Conservation (phyloP, 1,140 invertebrate species). For the Spodoptera litura region DNA sequence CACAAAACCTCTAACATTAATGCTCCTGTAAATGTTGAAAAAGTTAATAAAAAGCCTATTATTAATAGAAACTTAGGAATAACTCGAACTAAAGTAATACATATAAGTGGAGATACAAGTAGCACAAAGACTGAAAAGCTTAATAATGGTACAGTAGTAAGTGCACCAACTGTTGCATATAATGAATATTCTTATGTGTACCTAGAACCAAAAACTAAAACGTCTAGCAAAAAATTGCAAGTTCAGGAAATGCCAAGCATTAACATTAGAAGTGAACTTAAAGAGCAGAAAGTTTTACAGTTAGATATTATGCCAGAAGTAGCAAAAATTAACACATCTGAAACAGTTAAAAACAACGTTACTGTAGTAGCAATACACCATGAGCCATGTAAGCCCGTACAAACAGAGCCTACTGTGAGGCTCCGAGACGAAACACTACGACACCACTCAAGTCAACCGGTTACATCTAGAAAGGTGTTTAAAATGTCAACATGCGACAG, state of each 20-base stretch:
- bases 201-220: constrained; percentile 59
- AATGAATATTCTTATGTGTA: constrained; percentile 72
- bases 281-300: constrained; percentile 79
- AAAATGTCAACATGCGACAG: constrained; percentile 75
- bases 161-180: constrained; percentile 61
- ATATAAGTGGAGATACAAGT: constrained; percentile 64
- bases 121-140: constrained; percentile 53
- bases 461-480: constrained; percentile 66
- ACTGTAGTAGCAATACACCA: constrained; percentile 72
- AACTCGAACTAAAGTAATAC: constrained; percentile 66
- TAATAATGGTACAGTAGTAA: constrained; percentile 59
- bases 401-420: background rate
- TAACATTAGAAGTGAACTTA: constrained; percentile 83
- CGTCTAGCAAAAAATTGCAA: constrained; percentile 61
- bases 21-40: constrained; percentile 58
- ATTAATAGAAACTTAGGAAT: constrained; percentile 66
- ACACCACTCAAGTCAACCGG: constrained; percentile 41
- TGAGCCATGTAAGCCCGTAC: constrained; percentile 50
- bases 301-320: constrained; percentile 78
- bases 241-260: constrained; percentile 81
- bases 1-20: constrained; percentile 58
- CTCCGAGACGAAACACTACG: constrained; percentile 29
- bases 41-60: constrained; percentile 54
- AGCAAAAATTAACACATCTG: constrained; percentile 41
- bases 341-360: constrained; percentile 65